Base-by-base conservation (phyloP, 1,140 invertebrate species). In the Popillia japonica region DNA sequence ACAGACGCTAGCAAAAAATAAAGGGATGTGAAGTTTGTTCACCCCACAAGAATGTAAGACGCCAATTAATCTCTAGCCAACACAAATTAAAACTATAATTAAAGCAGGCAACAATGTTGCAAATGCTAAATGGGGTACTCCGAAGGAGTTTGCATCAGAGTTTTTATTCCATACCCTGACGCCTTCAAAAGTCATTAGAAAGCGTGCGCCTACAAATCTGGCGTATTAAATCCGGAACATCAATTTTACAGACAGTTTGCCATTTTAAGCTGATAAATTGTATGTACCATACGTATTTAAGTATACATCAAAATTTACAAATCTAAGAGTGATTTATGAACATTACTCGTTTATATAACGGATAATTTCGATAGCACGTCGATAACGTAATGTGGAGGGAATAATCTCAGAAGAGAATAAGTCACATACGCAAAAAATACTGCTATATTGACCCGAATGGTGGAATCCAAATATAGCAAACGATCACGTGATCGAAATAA, bases 401-500 rank as follows among this genome's bases (percentile, higher is more conserved):
- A 27, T 23, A 27, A 64, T 64, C 61, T 22, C 17, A 22, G 22
- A 64, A 64, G 27, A 68, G 61, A 68, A 68, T 55, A 68, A 68
- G 22, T 68, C 61, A 14, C 8, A 34, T 11, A 22, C 61, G 27
- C 22, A 23, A 68, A 68, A 17, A 68, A 23, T 4, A 27, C 61
- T 68, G 27, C 10, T 27, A 68, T 68, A 68, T 68, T 68, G 61
- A 68, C 61, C 61, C 61, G 22, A 68, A 68, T 55, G 48, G 48
- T n/a, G 11, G 61, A 68, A 68, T 68, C 61, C 61, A 68, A 68
- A 68, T 68, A 68, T 68, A 68, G 61, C 61, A 27, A 68, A 27
- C 61, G 61, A 22, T 27, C 61, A 68, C 22, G 61, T 68, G 61
- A 68, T 68, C 20, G 61, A 68, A 55, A 68, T 22, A 68, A 27